Conservation (phyloP, 2,113 vertebrate genomes). For the Glareola pratincola region DNA sequence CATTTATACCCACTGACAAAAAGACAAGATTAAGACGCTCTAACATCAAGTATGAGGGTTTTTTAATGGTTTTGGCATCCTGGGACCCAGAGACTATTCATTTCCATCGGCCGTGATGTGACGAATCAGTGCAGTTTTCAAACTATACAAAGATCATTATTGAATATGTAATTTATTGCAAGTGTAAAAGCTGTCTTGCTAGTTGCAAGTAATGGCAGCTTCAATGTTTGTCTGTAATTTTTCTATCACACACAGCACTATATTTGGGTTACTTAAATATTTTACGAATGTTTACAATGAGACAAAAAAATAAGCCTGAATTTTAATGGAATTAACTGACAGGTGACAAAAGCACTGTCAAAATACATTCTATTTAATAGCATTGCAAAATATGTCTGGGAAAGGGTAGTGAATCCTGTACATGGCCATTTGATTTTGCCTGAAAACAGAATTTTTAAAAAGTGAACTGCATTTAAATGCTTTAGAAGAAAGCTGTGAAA, state of each 20-base stretch:
- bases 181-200: background rate
- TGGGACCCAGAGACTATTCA: background rate
- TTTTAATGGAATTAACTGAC: background rate
- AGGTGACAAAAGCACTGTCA: background rate
- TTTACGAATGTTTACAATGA: background rate
- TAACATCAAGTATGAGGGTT: background rate
- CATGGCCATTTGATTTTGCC: background rate
- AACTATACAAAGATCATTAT: background rate
- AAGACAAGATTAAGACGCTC: background rate
- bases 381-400: background rate
- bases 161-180: background rate
- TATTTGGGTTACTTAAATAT: background rate
- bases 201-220: background rate
- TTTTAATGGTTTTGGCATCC: background rate
- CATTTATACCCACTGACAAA: background rate
- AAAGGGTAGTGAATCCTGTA: background rate
- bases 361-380: background rate
- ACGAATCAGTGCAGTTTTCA: background rate
- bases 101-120: background rate
- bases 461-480: background rate
- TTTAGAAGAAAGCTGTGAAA: background rate
- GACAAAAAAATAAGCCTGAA: background rate
- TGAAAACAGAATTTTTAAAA: background rate
- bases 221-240: background rate
- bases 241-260: background rate